Base-by-base conservation (phyloP, 2,797 vertebrate genomes). In the Crenichthys baileyi region DNA sequence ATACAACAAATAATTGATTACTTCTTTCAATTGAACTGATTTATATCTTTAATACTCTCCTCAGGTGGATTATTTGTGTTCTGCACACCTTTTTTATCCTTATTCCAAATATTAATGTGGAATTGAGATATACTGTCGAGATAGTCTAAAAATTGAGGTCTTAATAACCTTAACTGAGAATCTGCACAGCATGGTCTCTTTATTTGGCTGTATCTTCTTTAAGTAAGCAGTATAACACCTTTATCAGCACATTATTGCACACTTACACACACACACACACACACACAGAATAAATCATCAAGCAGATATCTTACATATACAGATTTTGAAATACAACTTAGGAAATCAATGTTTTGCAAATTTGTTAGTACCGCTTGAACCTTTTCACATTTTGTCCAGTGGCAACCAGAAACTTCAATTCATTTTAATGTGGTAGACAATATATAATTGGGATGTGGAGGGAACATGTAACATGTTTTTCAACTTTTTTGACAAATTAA, bases 281-380 rank as follows among this genome's bases (percentile, higher is more conserved):
- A 31, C 2, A 63, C 15, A 36, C 60, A 15, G 26, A 36, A 31
- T 31, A 18, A 63, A 78, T 79, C 76, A 89, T 81, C 72, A 24
- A 77, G 75, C 73, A 78, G 70, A 79, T 83, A 84, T 89, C 87
- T 82, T 88, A 86, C 88, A 92, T 88, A 83, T 80, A 74, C 78
- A 0, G 20, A 79, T 70, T 75, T 82, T 70, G 73, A 87, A 85
- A 70, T 76, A 44, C n/a, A 73, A 77, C 82, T 83, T 67, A 78
- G 81, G 77, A 85, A 87, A 63, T 20, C 29, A 65, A 29, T 18
- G 26, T 13, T 48, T 65, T 20, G 31, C 61, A 39, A 5, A 22
- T 67, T 39, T 67, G 11, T 63, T 36, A 7, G 44, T 46, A 46
- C 60, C 3, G 20, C 36, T 67, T 39, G 4, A 39, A 39, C 61